Percentiles rank a stretch among this genome's conserved stretches.
These are phyloP conservation scores for Rousettus leschenaultii DNA, from an alignment of 2,113 vertebrate species.

Conservation along the genomic window DNA sequence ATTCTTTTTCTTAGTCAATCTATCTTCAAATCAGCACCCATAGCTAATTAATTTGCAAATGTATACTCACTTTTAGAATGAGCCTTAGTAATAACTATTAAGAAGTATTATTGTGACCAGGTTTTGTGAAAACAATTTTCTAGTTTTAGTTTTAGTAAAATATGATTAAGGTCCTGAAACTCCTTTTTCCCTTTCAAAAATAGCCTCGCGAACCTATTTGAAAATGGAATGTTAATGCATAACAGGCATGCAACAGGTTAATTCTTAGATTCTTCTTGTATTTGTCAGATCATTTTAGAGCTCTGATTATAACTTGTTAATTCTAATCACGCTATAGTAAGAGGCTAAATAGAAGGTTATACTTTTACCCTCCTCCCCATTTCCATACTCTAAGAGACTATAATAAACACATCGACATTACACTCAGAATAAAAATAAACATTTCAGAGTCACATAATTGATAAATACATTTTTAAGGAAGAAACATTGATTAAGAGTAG, in stretches of 20 bases:
- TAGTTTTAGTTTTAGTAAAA: constrained; percentile 10
- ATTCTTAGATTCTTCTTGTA: constrained; percentile 21
- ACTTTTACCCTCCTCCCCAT: not conserved
- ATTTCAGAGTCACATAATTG: constrained; percentile 32
- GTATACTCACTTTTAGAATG: not conserved
- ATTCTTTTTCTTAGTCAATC: not conserved
- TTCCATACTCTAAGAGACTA: constrained; percentile 53
- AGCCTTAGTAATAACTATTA: not conserved
- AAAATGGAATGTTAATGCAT: constrained; percentile 8
- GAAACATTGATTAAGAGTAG: constrained; percentile 54
- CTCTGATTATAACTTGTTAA: constrained; percentile 35
- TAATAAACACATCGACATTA: constrained; percentile 65
- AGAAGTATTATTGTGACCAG: not conserved
- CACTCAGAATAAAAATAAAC: constrained; percentile 65
- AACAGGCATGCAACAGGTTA: not conserved
- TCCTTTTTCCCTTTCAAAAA: constrained; percentile 20
- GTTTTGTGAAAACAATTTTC: not conserved
- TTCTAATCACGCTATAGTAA: constrained; percentile 14
- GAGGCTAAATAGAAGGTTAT: constrained; percentile 36
- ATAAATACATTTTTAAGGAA: constrained; percentile 50
- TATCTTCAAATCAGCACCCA: not conserved
- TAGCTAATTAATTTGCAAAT: not conserved
- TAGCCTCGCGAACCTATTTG: not conserved
- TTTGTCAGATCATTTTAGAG: constrained; percentile 35
- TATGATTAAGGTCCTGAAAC: not conserved